A percentile compares a stretch with the other conserved stretches of the same genome.
phyloP scores from a whole-genome alignment of 2,888 invertebrate species.

The Tyria jacobaeae region DNA sequence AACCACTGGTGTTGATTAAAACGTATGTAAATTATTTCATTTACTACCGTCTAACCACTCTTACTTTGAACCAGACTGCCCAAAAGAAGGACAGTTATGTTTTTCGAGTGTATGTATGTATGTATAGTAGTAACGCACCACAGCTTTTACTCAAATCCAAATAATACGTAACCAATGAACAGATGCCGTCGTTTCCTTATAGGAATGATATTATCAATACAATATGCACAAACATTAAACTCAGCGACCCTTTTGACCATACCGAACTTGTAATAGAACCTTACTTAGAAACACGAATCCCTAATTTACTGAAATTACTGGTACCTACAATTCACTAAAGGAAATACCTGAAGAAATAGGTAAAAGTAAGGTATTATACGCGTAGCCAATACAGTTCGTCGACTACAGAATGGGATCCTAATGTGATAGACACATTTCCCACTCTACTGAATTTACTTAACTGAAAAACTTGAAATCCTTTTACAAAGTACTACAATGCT shows the following conservation, averaged over 20 bases:
- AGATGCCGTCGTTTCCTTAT: background rate
- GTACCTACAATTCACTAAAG: constrained; percentile 16
- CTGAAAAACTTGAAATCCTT: constrained; percentile 5
- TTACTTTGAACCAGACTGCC: too few relatives aligned
- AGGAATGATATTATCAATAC: background rate
- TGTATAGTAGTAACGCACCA: too few relatives aligned
- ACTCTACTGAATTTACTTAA: constrained; percentile 6
- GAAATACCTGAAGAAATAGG: constrained; percentile 16
- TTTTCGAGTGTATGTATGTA: too few relatives aligned
- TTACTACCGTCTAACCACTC: too few relatives aligned
- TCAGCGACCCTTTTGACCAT: constrained; percentile 1
- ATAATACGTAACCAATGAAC: too few relatives aligned
- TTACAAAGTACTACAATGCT: background rate
- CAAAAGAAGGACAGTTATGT: too few relatives aligned
- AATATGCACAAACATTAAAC: constrained; percentile 11
- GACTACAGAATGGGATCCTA: constrained; percentile 22
- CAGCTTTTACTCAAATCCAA: too few relatives aligned
- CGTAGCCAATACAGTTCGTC: constrained; percentile 14
- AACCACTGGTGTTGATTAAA: too few relatives aligned
- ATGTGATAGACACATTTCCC: constrained; percentile 11
- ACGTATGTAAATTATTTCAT: too few relatives aligned
- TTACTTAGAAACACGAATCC: constrained; percentile 11
- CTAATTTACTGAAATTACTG: constrained; percentile 13
- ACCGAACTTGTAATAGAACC: constrained; percentile 13
- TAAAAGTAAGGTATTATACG: constrained; percentile 15